Evolutionary conservation across 2,113 vertebrate species (phyloP).

Genomic region (Neofelis nebulosa): DNA sequence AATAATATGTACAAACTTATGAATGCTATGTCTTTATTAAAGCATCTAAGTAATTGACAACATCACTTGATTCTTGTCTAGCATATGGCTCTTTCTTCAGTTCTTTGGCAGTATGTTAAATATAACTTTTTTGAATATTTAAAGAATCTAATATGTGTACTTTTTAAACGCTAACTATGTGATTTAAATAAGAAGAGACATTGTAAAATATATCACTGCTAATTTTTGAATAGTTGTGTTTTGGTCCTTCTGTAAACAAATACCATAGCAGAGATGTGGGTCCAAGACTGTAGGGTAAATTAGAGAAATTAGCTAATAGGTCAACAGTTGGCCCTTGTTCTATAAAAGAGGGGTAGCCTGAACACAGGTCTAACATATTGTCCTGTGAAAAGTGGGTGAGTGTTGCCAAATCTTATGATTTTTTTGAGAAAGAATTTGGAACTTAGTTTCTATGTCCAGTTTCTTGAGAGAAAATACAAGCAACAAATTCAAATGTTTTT

Average conservation of each 20-base stretch:
- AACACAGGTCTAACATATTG: background rate
- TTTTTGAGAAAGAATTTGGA: background rate
- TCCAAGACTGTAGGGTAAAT: background rate
- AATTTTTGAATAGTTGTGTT: background rate
- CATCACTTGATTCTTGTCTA: background rate
- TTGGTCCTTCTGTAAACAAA: background rate
- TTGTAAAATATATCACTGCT: background rate
- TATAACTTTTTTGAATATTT: background rate
- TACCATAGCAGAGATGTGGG: background rate
- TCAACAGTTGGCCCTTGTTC: accelerated
- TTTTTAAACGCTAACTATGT: background rate
- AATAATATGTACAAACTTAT: background rate
- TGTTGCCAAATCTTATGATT: background rate
- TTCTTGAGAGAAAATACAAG: background rate
- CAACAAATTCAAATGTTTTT: background rate
- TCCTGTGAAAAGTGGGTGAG: background rate
- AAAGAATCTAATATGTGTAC: background rate
- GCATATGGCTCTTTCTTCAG: background rate
- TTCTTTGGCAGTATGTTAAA: background rate
- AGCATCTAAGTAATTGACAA: background rate
- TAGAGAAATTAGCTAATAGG: background rate
- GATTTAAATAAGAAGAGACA: background rate
- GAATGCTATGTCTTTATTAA: background rate
- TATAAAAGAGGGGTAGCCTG: background rate
- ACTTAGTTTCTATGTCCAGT: background rate